Evolutionary conservation across 2,888 invertebrate species (phyloP).

Genomic region (Monoplex corrugatus): DNA sequence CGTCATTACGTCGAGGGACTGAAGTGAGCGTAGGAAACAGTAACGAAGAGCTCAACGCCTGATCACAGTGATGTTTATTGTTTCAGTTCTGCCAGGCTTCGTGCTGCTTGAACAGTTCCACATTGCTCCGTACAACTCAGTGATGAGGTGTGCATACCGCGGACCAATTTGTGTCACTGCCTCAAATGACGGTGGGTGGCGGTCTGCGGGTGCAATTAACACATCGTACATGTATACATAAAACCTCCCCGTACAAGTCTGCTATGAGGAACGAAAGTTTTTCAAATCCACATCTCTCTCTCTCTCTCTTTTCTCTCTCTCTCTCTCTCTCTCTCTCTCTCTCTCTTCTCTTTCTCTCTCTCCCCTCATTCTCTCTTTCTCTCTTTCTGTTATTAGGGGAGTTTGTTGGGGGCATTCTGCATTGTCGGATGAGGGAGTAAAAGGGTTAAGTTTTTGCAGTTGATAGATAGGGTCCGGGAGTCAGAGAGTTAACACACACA

Average conservation of each 20-base stretch:
- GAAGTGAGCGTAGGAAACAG: too few species aligned
- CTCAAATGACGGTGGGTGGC: background rate
- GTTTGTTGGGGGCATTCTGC: too few species aligned
- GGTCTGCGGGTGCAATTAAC: background rate
- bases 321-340: constrained; percentile 6
- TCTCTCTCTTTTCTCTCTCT: background rate
- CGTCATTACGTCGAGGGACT: too few species aligned
- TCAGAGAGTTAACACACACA: too few species aligned
- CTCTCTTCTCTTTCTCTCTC: too few species aligned
- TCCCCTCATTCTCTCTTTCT: background rate
- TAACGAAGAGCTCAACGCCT: too few species aligned
- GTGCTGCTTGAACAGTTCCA: background rate
- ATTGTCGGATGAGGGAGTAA: too few species aligned
- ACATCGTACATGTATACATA: background rate
- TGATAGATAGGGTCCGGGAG: too few species aligned
- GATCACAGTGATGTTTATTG: too few species aligned
- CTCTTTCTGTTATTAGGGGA: background rate
- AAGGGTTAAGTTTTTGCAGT: too few species aligned
- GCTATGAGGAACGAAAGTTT: too few species aligned
- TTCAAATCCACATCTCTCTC: too few species aligned
- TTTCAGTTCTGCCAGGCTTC: background rate
- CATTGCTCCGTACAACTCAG: background rate
- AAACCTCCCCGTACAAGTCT: background rate
- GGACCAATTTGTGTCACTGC: background rate
- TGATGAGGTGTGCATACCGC: background rate